Evolutionary conservation across 2,797 vertebrate species (phyloP), one percentile per base, ranked within the genome.

Genomic region (Hirundo rustica): DNA sequence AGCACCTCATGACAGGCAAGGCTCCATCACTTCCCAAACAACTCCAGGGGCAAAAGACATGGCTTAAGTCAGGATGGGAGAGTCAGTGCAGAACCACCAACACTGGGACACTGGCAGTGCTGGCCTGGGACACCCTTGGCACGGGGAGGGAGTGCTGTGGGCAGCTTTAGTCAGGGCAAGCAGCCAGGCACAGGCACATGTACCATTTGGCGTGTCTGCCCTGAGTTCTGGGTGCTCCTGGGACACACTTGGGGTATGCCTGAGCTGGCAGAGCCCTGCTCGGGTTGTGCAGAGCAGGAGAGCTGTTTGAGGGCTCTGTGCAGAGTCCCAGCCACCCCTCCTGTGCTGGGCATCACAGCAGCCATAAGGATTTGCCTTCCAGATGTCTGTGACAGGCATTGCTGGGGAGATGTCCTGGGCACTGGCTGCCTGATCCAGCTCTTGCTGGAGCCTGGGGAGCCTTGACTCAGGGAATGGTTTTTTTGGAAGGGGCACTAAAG

Each of bases 271-370:
- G 83, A 64, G 53, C 11, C 48, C 36, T 10, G 26, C 16, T 34
- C 0, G 0, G 22, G 38, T 70, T 25, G 32, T 13, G 50, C 54
- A 22, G 50, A 42, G 57, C 0, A 0, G 15, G 19, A 40, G 77
- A 83, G 22, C 77, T 8, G 13, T 47, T 51, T 20, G 10, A 17
- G 68, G 25, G 3, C 5, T 48, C 57, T 1, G 0, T 12, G 20
- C 29, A 1, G 54, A 11, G 27, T 15, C 34, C n/a, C 1, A 6
- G 65, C 16, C 3, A 1, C 32, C 6, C 55, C 47, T 77, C 16
- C 0, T 3, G 2, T 0, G 0, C 72, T 11, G 22, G 9, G 48
- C 40, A 5, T 2, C 26, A 54, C 27, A 53, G 4, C 13, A 30
- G 61, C 11, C 11, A 8, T 11, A 7, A n/a, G 0, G 7, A 57